Conservation (phyloP, 2,797 vertebrate species). For the Clarias fuscus region DNA sequence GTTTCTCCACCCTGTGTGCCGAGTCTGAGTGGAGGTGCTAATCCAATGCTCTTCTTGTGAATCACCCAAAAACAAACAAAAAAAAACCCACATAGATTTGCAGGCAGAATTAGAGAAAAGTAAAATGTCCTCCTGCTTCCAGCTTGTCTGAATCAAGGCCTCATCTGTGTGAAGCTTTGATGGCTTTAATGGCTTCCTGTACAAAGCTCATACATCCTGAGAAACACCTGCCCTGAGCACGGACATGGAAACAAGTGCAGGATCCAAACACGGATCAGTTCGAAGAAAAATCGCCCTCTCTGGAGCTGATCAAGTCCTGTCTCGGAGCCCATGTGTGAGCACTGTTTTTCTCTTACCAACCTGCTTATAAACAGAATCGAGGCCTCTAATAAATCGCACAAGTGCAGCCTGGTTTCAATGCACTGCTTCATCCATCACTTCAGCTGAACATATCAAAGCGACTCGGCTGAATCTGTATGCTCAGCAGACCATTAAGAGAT, state of each 20-base stretch:
- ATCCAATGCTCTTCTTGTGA: neutral
- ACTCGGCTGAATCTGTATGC: constrained; percentile 29
- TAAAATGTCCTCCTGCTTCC: neutral
- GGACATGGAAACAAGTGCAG: constrained; percentile 49
- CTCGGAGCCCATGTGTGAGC: constrained; percentile 42
- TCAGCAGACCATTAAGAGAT: constrained; percentile 44
- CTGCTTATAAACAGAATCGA: constrained; percentile 56
- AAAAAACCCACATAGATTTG: neutral
- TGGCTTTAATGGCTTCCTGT: constrained; percentile 31
- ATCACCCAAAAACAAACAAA: neutral
- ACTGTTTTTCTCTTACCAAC: constrained; percentile 53
- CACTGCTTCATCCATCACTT: constrained; percentile 24
- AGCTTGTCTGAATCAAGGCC: constrained; percentile 12
- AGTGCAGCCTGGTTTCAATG: constrained; percentile 46
- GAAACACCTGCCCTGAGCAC: constrained; percentile 45
- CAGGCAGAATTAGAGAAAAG: neutral
- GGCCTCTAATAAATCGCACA: constrained; percentile 48
- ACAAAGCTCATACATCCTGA: constrained; percentile 28
- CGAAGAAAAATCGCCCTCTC: constrained; percentile 41
- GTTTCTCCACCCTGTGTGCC: neutral
- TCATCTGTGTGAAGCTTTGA: constrained; percentile 39
- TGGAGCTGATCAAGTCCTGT: constrained; percentile 47
- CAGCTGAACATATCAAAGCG: constrained; percentile 47
- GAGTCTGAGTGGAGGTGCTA: neutral
- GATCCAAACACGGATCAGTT: constrained; percentile 49